phyloP scores from a whole-genome alignment of 2,888 invertebrate species.

The Hoplodrina ambigua region DNA sequence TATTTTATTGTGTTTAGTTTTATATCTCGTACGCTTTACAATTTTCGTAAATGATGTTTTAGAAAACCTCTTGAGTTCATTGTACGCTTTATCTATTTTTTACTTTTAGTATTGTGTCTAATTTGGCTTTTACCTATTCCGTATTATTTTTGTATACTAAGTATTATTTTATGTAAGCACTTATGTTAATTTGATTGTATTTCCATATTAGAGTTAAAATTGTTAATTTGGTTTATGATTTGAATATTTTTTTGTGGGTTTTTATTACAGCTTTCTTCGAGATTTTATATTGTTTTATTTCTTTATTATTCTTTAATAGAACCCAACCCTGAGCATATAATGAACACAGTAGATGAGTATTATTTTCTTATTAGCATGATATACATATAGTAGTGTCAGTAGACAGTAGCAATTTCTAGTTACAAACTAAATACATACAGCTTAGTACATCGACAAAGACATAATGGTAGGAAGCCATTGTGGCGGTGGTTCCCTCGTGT shows the following conservation, averaged over 20 bases:
- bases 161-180: constrained; percentile 59
- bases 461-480: constrained; percentile 78
- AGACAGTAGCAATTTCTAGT: constrained; percentile 33
- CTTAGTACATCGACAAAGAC: constrained; percentile 61
- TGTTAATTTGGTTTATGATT: constrained; percentile 66
- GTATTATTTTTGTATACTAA: constrained; percentile 58
- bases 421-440: constrained; percentile 42
- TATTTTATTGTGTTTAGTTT: constrained; percentile 54
- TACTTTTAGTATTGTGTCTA: constrained; percentile 54
- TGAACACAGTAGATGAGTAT: constrained; percentile 8
- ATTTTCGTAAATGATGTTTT: constrained; percentile 55
- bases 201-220: constrained; percentile 54
- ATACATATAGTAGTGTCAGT: constrained; percentile 17
- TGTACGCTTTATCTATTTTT: constrained; percentile 59
- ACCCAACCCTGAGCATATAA: constrained; percentile 12
- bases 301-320: constrained; percentile 29
- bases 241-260: constrained; percentile 62
- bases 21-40: constrained; percentile 56
- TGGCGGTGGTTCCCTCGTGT: constrained; percentile 75
- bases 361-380: constrained; percentile 21
- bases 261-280: constrained; percentile 74
- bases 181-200: constrained; percentile 59
- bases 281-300: constrained; percentile 76
- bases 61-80: constrained; percentile 52
- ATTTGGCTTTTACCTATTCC: constrained; percentile 56